These are phyloP conservation scores for Notothenia coriiceps DNA, from an alignment of 2,113 vertebrate species.

Conservation along the genomic window DNA sequence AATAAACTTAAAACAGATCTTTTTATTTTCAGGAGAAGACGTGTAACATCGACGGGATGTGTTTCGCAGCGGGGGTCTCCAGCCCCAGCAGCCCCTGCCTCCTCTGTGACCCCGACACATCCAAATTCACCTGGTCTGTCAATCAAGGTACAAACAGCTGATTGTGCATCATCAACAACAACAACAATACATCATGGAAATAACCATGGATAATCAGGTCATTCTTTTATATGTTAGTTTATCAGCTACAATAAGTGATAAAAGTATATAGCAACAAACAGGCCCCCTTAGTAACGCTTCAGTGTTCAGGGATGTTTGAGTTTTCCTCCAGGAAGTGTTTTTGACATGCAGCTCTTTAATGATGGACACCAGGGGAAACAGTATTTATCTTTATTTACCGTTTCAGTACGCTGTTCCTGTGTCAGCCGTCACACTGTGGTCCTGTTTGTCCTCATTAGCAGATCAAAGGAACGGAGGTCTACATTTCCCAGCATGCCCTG, in stretches of 20 bases:
- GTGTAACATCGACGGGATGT: constrained; percentile 85
- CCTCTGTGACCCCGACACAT: constrained; percentile 77
- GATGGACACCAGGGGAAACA: neutral
- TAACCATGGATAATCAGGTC: too few species aligned
- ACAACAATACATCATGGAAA: neutral
- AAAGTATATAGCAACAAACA: too few species aligned
- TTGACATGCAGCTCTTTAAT: neutral
- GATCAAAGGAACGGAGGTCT: constrained; percentile 58
- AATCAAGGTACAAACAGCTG: constrained; percentile 79
- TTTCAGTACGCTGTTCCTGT: neutral
- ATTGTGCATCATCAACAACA: too few species aligned
- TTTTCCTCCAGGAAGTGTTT: neutral
- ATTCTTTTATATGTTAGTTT: too few species aligned
- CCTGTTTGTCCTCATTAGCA: constrained; percentile 55
- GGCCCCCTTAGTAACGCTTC: neutral
- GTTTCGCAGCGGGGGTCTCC: constrained; percentile 77
- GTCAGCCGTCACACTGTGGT: constrained; percentile 33
- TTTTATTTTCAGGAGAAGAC: constrained; percentile 76
- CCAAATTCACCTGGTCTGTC: constrained; percentile 83
- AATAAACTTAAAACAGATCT: neutral
- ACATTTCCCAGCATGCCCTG: constrained; percentile 56
- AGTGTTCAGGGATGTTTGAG: neutral
- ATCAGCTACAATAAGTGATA: too few species aligned
- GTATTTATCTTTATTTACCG: neutral
- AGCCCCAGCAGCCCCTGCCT: constrained; percentile 84